Evolutionary conservation across 2,113 vertebrate species (phyloP), one percentile per base, ranked within the genome.

Genomic region (Phyllostomus hastatus): DNA sequence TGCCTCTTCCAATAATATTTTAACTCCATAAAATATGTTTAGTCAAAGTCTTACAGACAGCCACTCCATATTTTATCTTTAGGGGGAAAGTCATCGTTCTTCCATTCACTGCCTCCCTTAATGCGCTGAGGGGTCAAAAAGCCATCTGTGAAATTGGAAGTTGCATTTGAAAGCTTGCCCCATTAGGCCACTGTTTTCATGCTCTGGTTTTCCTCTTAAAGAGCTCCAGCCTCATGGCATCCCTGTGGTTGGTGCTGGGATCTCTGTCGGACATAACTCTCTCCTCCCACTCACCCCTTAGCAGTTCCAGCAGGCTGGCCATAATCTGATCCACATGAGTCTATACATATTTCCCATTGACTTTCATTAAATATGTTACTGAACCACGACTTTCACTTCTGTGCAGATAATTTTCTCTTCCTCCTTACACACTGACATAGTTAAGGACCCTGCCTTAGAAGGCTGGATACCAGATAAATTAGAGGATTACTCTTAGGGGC

Each of bases 71-170:
- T 57, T 80, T 97, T 90, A 92, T 91, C 89, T 96, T 97, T 91
- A 90, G 52, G 26, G 83, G 38, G 46, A 89, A 83, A 73, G 89
- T 90, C 89, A 84, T 66, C 50, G n/a, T 88, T 79, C 83, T 93
- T 93, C 79, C 66, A 76, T 75, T 96, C 79, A 73, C 31, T 83
- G 89, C 85, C 48, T 97, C 57, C 92, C 81, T 96, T 95, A 96
- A 95, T 94, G 80, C 76, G 57, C 91, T 38, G 8, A 86, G 61
- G 85, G 86, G 80, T 96, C 93, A 95, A 85, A 96, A 95, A 96
- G 82, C 89, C 94, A 91, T 92, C 83, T 96, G 91, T 76, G 94
- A 95, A 95, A 95, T 43, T 97, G 93, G 79, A 96, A 97, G 83
- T 91, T 52, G 67, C 69, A 50, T 95, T 85, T 94, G 88, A 92